Percentiles rank a stretch among this genome's conserved stretches.
Conservation (phyloP, 1,140 invertebrate genomes). For the Drosophila ambigua region DNA sequence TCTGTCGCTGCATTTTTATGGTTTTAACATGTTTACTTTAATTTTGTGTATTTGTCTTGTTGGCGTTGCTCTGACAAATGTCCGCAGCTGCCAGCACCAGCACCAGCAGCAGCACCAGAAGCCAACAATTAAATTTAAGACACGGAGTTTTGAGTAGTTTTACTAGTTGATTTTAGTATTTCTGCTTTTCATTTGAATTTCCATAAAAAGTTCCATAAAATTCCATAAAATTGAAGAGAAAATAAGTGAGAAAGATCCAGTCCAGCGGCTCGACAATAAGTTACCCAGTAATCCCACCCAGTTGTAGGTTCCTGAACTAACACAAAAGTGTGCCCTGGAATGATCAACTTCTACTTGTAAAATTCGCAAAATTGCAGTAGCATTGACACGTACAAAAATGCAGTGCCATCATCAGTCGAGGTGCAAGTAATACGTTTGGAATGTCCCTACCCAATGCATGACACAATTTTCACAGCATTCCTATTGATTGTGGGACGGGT, state of each 20-base stretch:
- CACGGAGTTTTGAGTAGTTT: no score
- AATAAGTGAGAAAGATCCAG: no score
- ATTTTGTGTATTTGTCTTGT: slow-evolving; percentile 78
- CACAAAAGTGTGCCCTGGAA: not conserved
- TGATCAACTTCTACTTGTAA: not conserved
- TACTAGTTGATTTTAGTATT: not conserved
- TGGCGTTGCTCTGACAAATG: slow-evolving; percentile 76
- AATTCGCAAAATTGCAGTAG: not conserved
- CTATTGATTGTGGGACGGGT: slow-evolving; percentile 19
- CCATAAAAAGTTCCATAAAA: no score
- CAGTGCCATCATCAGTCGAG: no score
- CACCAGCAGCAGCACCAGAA: not conserved
- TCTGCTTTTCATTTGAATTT: no score
- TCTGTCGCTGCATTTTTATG: slow-evolving; percentile 72
- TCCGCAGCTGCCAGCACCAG: slow-evolving; percentile 15
- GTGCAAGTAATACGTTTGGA: no score
- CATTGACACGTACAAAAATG: no score
- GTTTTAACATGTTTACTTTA: slow-evolving; percentile 81
- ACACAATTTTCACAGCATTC: slow-evolving; percentile 7
- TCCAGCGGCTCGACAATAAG: not conserved
- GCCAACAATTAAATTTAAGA: slow-evolving; percentile 9
- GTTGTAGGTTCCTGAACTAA: no score
- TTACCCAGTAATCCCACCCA: no score
- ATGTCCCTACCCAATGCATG: not conserved
- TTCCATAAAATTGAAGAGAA: no score